These are phyloP conservation scores for Nesoenas mayeri DNA, from an alignment of 2,113 vertebrate genomes.

Conservation along the genomic window DNA sequence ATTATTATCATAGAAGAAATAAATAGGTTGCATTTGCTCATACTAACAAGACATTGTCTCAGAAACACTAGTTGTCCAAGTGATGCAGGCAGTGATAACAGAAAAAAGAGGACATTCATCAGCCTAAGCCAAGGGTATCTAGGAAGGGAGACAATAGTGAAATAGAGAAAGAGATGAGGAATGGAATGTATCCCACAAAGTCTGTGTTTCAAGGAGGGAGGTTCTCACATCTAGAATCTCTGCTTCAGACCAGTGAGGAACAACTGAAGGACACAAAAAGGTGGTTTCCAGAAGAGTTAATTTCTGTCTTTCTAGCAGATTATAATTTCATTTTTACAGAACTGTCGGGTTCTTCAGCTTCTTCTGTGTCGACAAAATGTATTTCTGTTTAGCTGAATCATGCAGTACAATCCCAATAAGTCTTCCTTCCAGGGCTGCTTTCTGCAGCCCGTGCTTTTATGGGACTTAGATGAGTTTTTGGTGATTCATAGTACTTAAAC, in stretches of 20 bases:
- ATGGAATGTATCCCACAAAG: neutral
- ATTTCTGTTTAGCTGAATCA: constrained; percentile 76
- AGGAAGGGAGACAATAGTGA: neutral
- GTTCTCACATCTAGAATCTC: neutral
- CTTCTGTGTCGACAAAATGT: constrained; percentile 71
- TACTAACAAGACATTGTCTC: neutral
- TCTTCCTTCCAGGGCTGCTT: constrained; percentile 72
- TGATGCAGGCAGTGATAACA: neutral
- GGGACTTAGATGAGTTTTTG: constrained; percentile 78
- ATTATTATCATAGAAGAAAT: neutral
- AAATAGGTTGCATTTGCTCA: neutral
- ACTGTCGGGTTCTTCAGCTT: constrained; percentile 53
- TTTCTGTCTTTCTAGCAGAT: constrained; percentile 30
- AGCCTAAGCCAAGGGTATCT: neutral
- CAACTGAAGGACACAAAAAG: neutral
- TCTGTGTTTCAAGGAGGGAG: neutral
- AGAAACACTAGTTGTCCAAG: neutral
- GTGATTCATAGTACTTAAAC: constrained; percentile 82
- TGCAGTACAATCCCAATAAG: constrained; percentile 64
- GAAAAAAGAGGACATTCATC: neutral
- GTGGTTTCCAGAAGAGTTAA: neutral
- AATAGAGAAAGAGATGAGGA: neutral
- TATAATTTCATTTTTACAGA: constrained; percentile 63
- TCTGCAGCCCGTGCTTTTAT: constrained; percentile 73
- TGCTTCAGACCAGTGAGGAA: neutral